Evolutionary conservation across 1,140 invertebrate species (phyloP).

Genomic region (Temnothorax curvispinosus): DNA sequence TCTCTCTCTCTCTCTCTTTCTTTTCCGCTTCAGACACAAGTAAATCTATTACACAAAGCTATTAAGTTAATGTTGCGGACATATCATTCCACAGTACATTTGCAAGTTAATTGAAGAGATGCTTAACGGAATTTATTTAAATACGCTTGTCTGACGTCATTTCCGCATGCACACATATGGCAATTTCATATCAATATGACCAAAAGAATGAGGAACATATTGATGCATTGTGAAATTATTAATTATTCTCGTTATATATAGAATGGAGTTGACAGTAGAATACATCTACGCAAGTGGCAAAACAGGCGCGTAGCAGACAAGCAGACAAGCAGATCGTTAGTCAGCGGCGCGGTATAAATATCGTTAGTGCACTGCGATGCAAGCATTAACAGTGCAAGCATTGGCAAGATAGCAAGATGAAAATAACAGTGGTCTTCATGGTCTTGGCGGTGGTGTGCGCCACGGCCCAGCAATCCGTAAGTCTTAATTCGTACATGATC

Average conservation of each 20-base stretch:
- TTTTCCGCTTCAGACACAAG: not conserved
- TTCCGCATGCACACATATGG: not conserved
- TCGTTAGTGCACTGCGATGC: not conserved
- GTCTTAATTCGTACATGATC: not conserved
- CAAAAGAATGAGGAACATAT: constrained; percentile 2
- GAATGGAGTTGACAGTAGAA: not conserved
- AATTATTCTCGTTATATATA: constrained; percentile 18
- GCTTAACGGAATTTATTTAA: not conserved
- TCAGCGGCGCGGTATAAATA: constrained; percentile 54
- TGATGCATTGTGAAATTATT: not conserved
- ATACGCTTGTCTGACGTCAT: not conserved
- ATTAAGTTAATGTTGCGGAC: constrained; percentile 10
- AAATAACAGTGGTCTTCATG: constrained; percentile 48
- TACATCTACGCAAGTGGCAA: not conserved
- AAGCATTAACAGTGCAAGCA: not conserved
- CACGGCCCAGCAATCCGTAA: constrained; percentile 55
- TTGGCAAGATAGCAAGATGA: constrained; percentile 50
- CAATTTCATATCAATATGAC: not conserved
- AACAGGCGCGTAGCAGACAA: constrained; percentile 16
- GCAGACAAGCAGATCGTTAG: not conserved
- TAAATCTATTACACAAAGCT: not conserved
- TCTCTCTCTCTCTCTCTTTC: not conserved
- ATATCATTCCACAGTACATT: not conserved
- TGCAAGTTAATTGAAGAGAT: not conserved
- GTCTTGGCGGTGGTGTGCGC: constrained; percentile 62